Evolutionary conservation across 2,888 invertebrate genomes (phyloP), one percentile per base, ranked within the genome.

Genomic region (Temnothorax unifasciatus): DNA sequence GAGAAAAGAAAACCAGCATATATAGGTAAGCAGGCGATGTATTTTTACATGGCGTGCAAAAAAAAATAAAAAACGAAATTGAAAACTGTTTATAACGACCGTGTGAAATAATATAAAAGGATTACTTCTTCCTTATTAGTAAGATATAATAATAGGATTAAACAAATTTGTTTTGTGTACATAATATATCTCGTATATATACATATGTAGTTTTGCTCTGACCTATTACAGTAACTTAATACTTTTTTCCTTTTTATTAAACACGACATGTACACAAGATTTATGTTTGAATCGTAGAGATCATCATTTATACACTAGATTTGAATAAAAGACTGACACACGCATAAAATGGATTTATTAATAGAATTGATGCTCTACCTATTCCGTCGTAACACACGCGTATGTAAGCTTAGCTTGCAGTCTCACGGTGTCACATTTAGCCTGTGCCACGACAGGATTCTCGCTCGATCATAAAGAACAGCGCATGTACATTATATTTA

Each of bases 121-220:
- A 93, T 93, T 87, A 93, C 92, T 93, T 93, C 93, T 93, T 93
- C 92, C 93, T 92, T 93, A 92, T 92, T 91, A 89, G 87, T 93
- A 93, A 93, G 91, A 91, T 50, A 92, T 50, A 69, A 85, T 87
- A 90, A 90, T 91, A 92, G 91, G 88, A 92, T 91, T 91, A 92
- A 92, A 93, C 93, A 93, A 94, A 93, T 90, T 91, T 91, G 91
- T 91, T 92, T 93, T 93, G 92, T 94, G 92, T 93, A 92, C 90
- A 93, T 66, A 76, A 92, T 92, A 91, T 89, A 90, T 86, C 86
- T 86, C 84, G 76, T 85, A 85, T 87, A 87, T 87, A 76, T 64
- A 87, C 82, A 87, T 83, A 88, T 89, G 88, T 89, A 89, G 87
- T 90, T 89, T 85, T 90, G 89, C 89, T 75, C 21, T 90, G 83